Evolutionary conservation across 2,797 vertebrate genomes (phyloP), one percentile per base, ranked within the genome.

Genomic region (Myotis planiceps): DNA sequence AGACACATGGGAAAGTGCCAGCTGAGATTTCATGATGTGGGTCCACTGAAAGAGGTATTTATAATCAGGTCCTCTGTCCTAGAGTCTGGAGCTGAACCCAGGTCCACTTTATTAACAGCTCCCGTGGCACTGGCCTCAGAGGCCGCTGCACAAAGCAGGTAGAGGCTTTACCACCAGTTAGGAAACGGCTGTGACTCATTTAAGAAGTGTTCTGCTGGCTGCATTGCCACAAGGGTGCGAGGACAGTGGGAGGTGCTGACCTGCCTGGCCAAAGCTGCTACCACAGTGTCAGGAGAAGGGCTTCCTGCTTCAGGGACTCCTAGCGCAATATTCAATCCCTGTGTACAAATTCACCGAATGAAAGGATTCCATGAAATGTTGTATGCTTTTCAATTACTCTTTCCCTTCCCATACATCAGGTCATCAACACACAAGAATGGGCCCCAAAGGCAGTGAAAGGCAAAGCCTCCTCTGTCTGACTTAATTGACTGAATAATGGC

Each of bases 331-430:
- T 55, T 60, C 25, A 47, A 32, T 63, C 25, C 9, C 37, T 34
- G 23, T 29, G 21, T 39, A 32, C 71, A 0, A 19, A 27, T 75
- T 94, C 63, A 10, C 29, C 72, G 83, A 65, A 72, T 68, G 5
- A 69, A 45, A 78, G 2, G 63, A 81, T 79, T 96, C 72, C 13
- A 80, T 29, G 13, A 80, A 53, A 78, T 13, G 6, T 21, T 68
- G 12, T 75, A 14, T 42, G 79, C 8, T 93, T 86, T 65, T 45
- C 66, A 75, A 74, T 18, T 21, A 92, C 83, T 95, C 29, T 49
- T 94, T 83, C 93, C 23, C 39, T 72, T 68, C 4, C 42, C 32
- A 16, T 25, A 9, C 14, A 14, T 63, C 74, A 53, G n/a, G 29
- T 81, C 19, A 19, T 74, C 55, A 72, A 32, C 25, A 78, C 4